These are phyloP conservation scores for Syndactyla subalaris DNA, from an alignment of 2,797 vertebrate species.

Conservation along the genomic window DNA sequence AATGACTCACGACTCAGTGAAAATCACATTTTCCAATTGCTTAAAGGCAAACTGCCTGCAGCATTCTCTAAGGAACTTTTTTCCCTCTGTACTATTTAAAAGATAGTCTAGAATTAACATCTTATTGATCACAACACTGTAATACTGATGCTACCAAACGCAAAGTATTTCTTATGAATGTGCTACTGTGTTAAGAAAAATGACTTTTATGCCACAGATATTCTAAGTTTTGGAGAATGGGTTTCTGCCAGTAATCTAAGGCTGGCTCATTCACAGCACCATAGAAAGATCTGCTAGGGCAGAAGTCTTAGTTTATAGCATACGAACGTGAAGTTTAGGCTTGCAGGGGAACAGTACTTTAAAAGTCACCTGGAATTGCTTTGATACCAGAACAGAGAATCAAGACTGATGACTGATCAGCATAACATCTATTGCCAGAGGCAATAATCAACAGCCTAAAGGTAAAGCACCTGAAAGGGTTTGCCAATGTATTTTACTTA, in stretches of 20 bases:
- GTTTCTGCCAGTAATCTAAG: background rate
- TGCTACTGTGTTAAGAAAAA: background rate
- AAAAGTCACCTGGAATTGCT: background rate
- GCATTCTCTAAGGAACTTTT: background rate
- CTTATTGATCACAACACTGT: background rate
- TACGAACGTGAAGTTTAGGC: background rate
- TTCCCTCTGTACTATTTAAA: background rate
- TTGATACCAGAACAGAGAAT: background rate
- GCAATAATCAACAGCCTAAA: background rate
- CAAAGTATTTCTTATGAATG: background rate
- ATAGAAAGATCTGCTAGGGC: background rate
- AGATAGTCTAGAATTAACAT: background rate
- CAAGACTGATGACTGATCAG: background rate
- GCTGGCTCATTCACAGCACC: background rate
- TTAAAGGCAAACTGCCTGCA: background rate
- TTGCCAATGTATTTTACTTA: background rate
- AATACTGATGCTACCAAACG: background rate
- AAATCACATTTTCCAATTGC: slow-evolving; percentile 20
- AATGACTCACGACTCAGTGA: background rate
- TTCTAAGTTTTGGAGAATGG: background rate
- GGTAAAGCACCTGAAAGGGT: background rate
- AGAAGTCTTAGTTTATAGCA: background rate
- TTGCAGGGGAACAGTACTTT: background rate
- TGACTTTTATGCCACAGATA: background rate
- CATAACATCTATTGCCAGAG: background rate